phyloP scores from a whole-genome alignment of 2,888 invertebrate species.

The Folsomia candida region DNA sequence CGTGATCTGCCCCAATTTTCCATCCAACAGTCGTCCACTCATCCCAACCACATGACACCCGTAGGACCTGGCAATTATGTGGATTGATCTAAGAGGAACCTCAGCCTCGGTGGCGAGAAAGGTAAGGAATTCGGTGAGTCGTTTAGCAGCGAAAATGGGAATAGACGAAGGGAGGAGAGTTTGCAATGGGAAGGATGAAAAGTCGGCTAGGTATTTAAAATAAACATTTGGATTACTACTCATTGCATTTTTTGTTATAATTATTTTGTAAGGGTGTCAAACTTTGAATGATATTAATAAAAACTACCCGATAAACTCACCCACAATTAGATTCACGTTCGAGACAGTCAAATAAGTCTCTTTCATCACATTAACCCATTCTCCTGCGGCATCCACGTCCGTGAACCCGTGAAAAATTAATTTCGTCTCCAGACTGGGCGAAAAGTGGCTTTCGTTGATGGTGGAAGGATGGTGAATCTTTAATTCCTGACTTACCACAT shows the following conservation, averaged over 20 bases:
- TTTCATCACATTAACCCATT: constrained; percentile 40
- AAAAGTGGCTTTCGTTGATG: constrained; percentile 31
- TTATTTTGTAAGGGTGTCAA: no score
- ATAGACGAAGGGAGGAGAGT: constrained; percentile 32
- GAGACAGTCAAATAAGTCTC: constrained; percentile 36
- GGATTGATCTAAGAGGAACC: constrained; percentile 28
- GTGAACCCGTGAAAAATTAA: constrained; percentile 47
- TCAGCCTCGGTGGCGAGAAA: constrained; percentile 36
- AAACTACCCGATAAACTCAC: no score
- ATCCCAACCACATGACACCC: constrained; percentile 45
- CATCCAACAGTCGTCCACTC: constrained; percentile 37
- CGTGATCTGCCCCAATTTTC: constrained; percentile 42
- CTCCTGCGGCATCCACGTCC: constrained; percentile 40
- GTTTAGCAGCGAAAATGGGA: constrained; percentile 27
- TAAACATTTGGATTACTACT: no score
- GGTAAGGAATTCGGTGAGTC: constrained; percentile 36
- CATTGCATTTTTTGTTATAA: no score
- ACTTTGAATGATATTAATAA: no score
- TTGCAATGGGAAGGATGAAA: constrained; percentile 34
- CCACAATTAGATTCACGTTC: constrained; percentile 43
- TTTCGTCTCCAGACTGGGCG: constrained; percentile 35
- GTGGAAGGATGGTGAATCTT: constrained; percentile 16
- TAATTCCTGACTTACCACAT: constrained; percentile 28
- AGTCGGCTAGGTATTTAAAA: no score
- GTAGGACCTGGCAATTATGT: constrained; percentile 42